phyloP scores from a whole-genome alignment of 92 coral and sea anemone genomes.

The Parazoanthus darwini region DNA sequence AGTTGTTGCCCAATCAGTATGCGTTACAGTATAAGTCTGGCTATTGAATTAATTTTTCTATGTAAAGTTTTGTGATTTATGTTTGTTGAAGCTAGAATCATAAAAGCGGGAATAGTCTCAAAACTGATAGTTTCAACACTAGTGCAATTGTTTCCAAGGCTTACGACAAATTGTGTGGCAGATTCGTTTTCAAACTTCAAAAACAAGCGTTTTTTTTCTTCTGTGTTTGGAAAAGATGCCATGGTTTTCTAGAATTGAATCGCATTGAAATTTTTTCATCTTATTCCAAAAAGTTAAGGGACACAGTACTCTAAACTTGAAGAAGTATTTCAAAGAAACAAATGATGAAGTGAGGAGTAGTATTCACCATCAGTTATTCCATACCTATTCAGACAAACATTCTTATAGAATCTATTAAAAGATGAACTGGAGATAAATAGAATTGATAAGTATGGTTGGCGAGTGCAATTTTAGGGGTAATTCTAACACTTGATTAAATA shows the following conservation, averaged over 20 bases:
- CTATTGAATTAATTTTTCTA: too few relatives aligned
- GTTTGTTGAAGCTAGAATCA: too few relatives aligned
- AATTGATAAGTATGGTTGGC: neutral
- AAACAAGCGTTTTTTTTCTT: neutral
- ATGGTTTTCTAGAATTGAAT: neutral
- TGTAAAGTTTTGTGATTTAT: too few relatives aligned
- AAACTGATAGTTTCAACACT: constrained; percentile 28
- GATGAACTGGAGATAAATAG: neutral
- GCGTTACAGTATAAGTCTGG: too few relatives aligned
- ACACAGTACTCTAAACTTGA: too few relatives aligned
- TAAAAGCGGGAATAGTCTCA: too few relatives aligned
- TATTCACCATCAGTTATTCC: neutral
- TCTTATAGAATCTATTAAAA: constrained; percentile 1
- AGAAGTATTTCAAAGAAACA: neutral
- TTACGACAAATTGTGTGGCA: neutral
- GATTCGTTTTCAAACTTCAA: neutral
- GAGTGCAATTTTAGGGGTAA: neutral
- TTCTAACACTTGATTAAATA: too few relatives aligned
- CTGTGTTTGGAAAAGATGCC: constrained; percentile 32
- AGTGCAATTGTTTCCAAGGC: constrained; percentile 33
- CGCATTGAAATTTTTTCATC: neutral
- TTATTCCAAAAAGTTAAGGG: too few relatives aligned
- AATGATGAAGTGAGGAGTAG: neutral
- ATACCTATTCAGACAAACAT: neutral
- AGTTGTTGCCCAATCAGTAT: too few relatives aligned